Evolutionary conservation across 2,797 vertebrate genomes (phyloP).

Genomic region (Amblyopsis hoosieri): DNA sequence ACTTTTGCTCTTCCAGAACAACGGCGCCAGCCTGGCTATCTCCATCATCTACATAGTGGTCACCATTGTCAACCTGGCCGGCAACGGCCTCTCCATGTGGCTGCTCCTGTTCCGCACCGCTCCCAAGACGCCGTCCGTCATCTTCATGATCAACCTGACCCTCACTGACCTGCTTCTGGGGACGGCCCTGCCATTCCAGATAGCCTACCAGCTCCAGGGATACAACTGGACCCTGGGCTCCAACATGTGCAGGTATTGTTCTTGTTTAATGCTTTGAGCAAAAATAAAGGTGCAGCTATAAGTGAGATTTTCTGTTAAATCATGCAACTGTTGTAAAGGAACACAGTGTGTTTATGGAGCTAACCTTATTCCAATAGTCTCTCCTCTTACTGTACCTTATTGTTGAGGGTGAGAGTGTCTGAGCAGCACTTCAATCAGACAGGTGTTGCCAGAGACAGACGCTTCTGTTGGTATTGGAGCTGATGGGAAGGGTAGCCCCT

Average conservation of each 20-base stretch:
- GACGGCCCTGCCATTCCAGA: slow-evolving; percentile 88
- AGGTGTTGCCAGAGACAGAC: too few relatives aligned
- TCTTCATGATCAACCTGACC: slow-evolving; percentile 96
- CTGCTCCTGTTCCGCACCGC: slow-evolving; percentile 84
- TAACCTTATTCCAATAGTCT: too few relatives aligned
- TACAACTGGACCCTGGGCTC: slow-evolving; percentile 85
- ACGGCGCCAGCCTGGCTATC: slow-evolving; percentile 60
- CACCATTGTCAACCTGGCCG: slow-evolving; percentile 80
- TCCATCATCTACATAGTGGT: slow-evolving; percentile 83
- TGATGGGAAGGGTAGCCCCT: too few relatives aligned
- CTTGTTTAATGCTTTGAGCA: not conserved
- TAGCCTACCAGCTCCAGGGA: slow-evolving; percentile 79
- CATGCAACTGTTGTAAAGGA: too few relatives aligned
- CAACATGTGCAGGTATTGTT: slow-evolving; percentile 78
- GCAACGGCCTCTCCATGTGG: slow-evolving; percentile 90
- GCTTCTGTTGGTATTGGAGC: too few relatives aligned
- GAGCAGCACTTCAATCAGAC: too few relatives aligned
- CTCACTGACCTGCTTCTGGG: slow-evolving; percentile 87
- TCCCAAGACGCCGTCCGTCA: slow-evolving; percentile 85
- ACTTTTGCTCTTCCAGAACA: slow-evolving; percentile 74
- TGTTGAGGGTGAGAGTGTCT: too few relatives aligned
- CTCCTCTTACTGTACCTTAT: too few relatives aligned
- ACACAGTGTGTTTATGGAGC: too few relatives aligned
- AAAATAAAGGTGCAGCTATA: not conserved
- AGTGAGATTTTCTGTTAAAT: too few relatives aligned